Evolutionary conservation across 2,888 invertebrate species (phyloP), one percentile per base, ranked within the genome.

Genomic region (Serrognathus titanus): DNA sequence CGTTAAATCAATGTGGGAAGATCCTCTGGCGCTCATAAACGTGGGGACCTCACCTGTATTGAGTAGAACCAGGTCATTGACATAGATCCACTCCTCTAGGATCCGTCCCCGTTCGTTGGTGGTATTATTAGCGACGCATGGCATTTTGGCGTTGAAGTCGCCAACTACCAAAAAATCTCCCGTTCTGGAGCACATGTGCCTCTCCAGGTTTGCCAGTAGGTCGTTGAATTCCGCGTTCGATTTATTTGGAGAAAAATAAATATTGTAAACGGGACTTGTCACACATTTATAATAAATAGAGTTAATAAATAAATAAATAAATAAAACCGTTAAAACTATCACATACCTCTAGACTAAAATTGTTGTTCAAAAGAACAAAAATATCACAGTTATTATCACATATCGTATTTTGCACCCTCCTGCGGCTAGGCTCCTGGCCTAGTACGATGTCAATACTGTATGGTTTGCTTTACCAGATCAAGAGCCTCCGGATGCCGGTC

Each of bases 231-330:
- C 57, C 16, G 52, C 46, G 9, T 6, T 47, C 7, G 6, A 3
- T 41, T 40, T 46, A 36, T 61, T 61, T 9, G 61, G 57, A 2
- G 59, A 61, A 40, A 61, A 61, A 24, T 61, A 61, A 11, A 56
- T 5, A 24, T 24, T 24, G 24, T 24, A 24, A 5, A 24, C 6
- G 4, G 4, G 24, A 24, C 24, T 3, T 1, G 2, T 3, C 24
- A 24, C 2, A 24, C 24, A 24, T 24, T 24, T 4, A 24, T 4
- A 24, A 24, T 24, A 24, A 24, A 24, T 24, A 24, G 16, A 24
- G 4, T 24, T 3, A 3, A 24, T 24, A 24, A 2, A 3, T 24
- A 16, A 16, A 16, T 16, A 16, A 16, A n/a, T n/a, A n/a, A n/a
- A 16, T 16, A 16, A 16, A 16, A 16, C 16, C 59, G 12, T 61